A percentile compares a stretch with the other conserved stretches of the same genome.
These are phyloP conservation scores for Scaptomyza graminum DNA, from an alignment of 1,140 invertebrate genomes.

Conservation along the genomic window DNA sequence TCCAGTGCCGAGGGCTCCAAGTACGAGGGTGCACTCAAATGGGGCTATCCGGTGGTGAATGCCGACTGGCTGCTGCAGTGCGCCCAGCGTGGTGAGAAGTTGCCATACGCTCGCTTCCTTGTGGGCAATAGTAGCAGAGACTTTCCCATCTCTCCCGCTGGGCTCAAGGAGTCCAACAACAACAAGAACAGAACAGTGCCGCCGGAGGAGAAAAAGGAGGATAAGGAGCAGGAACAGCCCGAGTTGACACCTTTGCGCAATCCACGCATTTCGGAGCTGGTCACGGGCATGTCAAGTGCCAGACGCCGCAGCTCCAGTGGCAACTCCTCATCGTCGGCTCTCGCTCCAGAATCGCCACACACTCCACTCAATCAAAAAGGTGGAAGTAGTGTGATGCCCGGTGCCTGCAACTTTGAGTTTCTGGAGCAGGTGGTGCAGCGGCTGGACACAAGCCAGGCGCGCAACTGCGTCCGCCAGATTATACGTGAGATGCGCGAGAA, in stretches of 20 bases:
- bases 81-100: slow-evolving; percentile 84
- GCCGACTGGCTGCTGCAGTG: slow-evolving; percentile 91
- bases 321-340: slow-evolving; percentile 2
- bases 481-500: slow-evolving; percentile 78
- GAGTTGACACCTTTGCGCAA: slow-evolving; percentile 76
- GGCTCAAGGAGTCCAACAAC: slow-evolving; percentile 44
- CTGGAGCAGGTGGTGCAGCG: slow-evolving; percentile 66
- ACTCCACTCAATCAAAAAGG: slow-evolving; percentile 56
- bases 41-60: slow-evolving; percentile 89
- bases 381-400: background rate
- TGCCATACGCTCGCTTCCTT: slow-evolving; percentile 86
- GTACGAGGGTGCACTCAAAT: slow-evolving; percentile 92
- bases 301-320: slow-evolving; percentile 26
- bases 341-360: slow-evolving; percentile 56
- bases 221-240: slow-evolving; percentile 33
- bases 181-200: slow-evolving; percentile 8
- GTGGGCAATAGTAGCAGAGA: slow-evolving; percentile 85
- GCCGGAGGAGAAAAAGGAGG: slow-evolving; percentile 7
- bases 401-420: slow-evolving; percentile 69
- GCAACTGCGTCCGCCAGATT: slow-evolving; percentile 71
- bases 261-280: slow-evolving; percentile 70
- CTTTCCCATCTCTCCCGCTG: slow-evolving; percentile 63
- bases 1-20: slow-evolving; percentile 90
- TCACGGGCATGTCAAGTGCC: slow-evolving; percentile 31
- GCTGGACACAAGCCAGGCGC: slow-evolving; percentile 61